Conservation (phyloP, 2,113 vertebrate species). For the Aviceda subcristata region DNA sequence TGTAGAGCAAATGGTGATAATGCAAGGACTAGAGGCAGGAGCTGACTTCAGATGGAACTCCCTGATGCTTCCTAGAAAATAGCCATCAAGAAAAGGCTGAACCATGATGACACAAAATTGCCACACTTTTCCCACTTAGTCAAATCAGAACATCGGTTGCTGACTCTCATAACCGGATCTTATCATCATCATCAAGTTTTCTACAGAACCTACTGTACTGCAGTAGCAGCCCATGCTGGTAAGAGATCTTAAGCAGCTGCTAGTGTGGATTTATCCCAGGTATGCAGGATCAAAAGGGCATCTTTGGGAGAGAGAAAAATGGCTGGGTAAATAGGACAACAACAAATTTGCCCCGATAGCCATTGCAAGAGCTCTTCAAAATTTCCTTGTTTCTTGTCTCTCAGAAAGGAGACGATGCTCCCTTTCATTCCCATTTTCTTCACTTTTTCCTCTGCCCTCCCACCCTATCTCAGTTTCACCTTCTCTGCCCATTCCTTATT, state of each 20-base stretch:
- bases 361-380: neutral
- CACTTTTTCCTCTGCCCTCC: neutral
- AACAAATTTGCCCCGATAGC: neutral
- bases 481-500: neutral
- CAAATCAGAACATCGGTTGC: neutral
- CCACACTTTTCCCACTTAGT: neutral
- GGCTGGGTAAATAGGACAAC: neutral
- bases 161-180: neutral
- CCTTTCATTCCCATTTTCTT: neutral
- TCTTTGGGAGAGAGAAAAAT: neutral
- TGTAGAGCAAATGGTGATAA: neutral
- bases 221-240: neutral
- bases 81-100: neutral
- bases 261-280: neutral
- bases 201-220: neutral
- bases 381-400: neutral
- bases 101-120: neutral
- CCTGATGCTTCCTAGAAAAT: neutral
- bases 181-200: neutral
- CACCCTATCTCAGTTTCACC: neutral
- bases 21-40: neutral
- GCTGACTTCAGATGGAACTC: neutral
- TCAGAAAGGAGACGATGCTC: neutral
- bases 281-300: neutral
- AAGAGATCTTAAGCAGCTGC: neutral